Conservation (phyloP, 2,113 vertebrate species). For the Cinclus cinclus region DNA sequence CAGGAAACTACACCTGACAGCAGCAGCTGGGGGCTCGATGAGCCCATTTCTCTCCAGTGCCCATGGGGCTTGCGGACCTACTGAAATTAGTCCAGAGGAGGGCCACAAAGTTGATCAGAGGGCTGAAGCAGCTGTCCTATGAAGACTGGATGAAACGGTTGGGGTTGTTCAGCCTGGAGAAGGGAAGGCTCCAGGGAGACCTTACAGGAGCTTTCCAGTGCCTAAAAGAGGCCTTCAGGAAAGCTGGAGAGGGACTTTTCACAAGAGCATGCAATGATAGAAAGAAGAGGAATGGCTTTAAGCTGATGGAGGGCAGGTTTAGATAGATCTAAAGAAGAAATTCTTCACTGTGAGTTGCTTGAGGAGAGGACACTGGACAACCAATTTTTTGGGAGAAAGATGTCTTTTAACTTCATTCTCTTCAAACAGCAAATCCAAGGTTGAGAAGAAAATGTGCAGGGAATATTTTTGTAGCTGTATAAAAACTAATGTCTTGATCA, state of each 20-base stretch:
- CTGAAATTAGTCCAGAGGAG: background rate
- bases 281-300: background rate
- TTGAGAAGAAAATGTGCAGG: background rate
- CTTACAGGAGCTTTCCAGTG: background rate
- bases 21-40: accelerated
- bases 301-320: background rate
- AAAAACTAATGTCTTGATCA: background rate
- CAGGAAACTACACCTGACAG: accelerated
- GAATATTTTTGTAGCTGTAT: background rate
- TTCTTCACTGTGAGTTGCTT: background rate
- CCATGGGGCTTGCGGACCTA: background rate
- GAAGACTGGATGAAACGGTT: background rate
- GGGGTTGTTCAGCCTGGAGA: background rate
- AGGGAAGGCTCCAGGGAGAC: background rate
- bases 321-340: background rate
- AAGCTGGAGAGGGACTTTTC: background rate
- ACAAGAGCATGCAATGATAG: background rate
- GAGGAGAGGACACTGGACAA: background rate
- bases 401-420: background rate
- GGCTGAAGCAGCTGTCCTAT: background rate
- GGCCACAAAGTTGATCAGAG: background rate
- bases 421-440: background rate
- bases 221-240: background rate
- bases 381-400: background rate
- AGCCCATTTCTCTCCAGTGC: background rate